A percentile compares a stretch with the other conserved stretches of the same genome.
Evolutionary conservation across 2,888 invertebrate species (phyloP).

Genomic region (Leucania comma): DNA sequence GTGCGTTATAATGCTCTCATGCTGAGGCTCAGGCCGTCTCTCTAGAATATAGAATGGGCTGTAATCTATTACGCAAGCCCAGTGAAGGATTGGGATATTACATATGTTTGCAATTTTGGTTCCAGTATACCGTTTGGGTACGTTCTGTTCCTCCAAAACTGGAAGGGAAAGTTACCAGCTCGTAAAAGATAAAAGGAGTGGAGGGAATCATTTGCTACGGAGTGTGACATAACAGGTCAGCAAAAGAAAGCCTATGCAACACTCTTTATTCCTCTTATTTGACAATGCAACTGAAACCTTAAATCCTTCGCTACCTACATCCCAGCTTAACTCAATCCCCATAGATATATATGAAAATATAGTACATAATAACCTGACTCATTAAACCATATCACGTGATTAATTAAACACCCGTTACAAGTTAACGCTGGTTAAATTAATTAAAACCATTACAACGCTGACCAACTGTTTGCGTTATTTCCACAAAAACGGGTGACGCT

Average conservation of each 20-base stretch:
- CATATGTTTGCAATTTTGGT: no score
- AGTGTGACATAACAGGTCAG: no score
- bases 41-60: no score
- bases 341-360: neutral
- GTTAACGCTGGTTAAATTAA: conserved; percentile 41
- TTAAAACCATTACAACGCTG: conserved; percentile 38
- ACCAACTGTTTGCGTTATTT: conserved; percentile 10
- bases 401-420: conserved; percentile 31
- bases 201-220: no score
- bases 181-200: no score
- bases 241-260: neutral
- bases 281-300: neutral
- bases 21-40: no score
- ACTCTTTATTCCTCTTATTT: neutral
- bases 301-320: neutral
- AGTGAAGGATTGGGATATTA: no score
- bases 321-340: neutral
- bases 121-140: no score
- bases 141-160: no score
- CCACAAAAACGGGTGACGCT: conserved; percentile 11
- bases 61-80: no score
- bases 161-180: no score
- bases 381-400: conserved; percentile 15
- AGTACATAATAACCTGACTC: conserved; percentile 1
- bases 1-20: no score